phyloP scores from a whole-genome alignment of 2,888 invertebrate genomes.

The Caenorhabditis sinica region DNA sequence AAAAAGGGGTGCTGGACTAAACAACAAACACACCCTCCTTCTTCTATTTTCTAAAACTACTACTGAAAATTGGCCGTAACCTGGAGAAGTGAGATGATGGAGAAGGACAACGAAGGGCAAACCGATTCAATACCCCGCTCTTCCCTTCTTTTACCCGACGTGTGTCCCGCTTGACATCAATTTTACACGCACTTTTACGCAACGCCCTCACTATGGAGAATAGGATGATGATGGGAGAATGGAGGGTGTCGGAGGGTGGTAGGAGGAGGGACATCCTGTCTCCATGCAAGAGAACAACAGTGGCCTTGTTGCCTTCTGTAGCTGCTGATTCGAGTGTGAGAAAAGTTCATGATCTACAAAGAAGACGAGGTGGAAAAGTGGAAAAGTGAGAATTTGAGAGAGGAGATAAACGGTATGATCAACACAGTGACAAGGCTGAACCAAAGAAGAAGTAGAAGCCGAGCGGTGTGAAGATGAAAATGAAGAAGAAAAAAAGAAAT shows the following conservation, averaged over 20 bases:
- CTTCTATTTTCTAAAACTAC: background rate
- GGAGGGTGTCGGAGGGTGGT: constrained; percentile 7
- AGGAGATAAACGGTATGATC: background rate
- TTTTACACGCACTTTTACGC: constrained; percentile 62
- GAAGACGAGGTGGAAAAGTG: too few relatives aligned
- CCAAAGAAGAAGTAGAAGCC: background rate
- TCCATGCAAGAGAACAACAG: background rate
- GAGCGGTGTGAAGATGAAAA: background rate
- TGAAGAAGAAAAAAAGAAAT: background rate
- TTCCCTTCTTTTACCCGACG: too few relatives aligned
- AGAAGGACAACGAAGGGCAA: constrained; percentile 40
- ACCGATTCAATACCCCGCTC: constrained; percentile 43
- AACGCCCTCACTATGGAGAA: constrained; percentile 35
- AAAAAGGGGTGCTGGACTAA: constrained; percentile 1
- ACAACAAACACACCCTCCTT: constrained; percentile 9
- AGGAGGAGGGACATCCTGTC: constrained; percentile 39
- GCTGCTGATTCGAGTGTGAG: constrained; percentile 21
- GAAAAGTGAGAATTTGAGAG: background rate
- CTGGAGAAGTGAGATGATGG: background rate
- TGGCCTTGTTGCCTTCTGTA: constrained; percentile 26
- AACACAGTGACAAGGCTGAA: background rate
- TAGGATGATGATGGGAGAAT: background rate
- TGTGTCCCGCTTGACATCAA: constrained; percentile 49
- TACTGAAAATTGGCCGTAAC: constrained; percentile 34
- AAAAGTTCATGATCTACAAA: constrained; percentile 45